Conservation (phyloP, 2,797 vertebrate genomes). For the Vespertilio murinus region DNA sequence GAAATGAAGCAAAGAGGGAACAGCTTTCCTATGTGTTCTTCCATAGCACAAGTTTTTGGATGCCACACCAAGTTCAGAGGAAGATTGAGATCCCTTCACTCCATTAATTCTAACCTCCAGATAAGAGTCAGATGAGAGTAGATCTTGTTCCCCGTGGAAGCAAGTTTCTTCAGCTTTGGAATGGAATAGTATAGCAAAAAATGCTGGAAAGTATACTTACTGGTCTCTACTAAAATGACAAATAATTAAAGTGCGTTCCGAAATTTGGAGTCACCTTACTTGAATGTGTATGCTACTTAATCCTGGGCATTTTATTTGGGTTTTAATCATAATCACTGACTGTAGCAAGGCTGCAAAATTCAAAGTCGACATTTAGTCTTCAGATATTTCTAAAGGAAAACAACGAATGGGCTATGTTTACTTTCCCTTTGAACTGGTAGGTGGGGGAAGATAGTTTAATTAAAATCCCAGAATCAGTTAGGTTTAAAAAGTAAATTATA, state of each 20-base stretch:
- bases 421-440: neutral
- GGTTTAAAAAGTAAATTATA: neutral
- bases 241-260: neutral
- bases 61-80: slow-evolving; percentile 41
- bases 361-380: neutral
- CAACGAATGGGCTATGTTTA: neutral
- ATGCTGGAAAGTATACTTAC: neutral
- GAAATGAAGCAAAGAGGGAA: slow-evolving; percentile 53
- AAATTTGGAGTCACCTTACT: neutral
- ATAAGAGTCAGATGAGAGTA: slow-evolving; percentile 15
- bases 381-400: slow-evolving; percentile 27
- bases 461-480: neutral
- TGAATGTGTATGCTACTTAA: neutral
- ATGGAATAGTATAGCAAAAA: neutral
- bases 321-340: neutral
- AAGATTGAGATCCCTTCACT: slow-evolving; percentile 52
- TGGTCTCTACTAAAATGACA: neutral
- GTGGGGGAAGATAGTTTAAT: neutral
- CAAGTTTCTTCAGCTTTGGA: neutral
- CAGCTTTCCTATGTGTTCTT: neutral
- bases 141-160: neutral
- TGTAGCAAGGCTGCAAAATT: neutral
- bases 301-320: neutral
- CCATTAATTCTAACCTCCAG: slow-evolving; percentile 60
- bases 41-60: neutral